Evolutionary conservation across 2,113 vertebrate genomes (phyloP).

Genomic region (Herpailurus yagouaroundi): DNA sequence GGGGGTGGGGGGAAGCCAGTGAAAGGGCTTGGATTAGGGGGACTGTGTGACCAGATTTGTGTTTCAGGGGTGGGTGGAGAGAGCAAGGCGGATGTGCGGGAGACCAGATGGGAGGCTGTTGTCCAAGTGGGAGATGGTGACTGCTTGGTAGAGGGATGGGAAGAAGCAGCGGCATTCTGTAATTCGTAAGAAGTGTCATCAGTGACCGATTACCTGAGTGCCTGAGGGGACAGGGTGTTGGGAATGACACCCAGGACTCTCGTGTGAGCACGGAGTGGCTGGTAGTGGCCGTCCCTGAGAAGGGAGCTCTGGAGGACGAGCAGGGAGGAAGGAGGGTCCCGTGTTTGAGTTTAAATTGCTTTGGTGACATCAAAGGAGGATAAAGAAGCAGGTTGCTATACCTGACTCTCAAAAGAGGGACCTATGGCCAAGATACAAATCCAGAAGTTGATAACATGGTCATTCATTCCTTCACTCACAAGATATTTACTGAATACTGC

Average conservation of each 20-base stretch:
- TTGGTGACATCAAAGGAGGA: neutral
- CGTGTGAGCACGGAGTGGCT: neutral
- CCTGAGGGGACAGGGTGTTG: neutral
- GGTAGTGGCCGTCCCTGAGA: neutral
- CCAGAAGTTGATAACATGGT: neutral
- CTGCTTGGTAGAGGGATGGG: neutral
- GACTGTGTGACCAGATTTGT: neutral
- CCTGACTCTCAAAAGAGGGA: neutral
- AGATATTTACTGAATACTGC: neutral
- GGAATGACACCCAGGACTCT: neutral
- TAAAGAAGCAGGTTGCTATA: neutral
- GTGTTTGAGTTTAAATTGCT: neutral
- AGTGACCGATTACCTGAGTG: too few relatives aligned
- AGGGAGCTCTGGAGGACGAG: neutral
- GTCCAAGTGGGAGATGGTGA: neutral
- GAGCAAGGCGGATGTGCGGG: neutral
- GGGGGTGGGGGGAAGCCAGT: fast-evolving
- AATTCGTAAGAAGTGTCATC: neutral
- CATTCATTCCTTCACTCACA: neutral
- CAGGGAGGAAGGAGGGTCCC: neutral
- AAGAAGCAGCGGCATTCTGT: too few relatives aligned
- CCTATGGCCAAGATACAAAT: neutral
- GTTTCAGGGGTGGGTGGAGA: neutral
- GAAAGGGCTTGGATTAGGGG: neutral
- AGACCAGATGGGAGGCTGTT: neutral